Percentiles rank a stretch among this genome's conserved stretches.
phyloP scores from a whole-genome alignment of 2,888 invertebrate species.

The Trimorus sp. region DNA sequence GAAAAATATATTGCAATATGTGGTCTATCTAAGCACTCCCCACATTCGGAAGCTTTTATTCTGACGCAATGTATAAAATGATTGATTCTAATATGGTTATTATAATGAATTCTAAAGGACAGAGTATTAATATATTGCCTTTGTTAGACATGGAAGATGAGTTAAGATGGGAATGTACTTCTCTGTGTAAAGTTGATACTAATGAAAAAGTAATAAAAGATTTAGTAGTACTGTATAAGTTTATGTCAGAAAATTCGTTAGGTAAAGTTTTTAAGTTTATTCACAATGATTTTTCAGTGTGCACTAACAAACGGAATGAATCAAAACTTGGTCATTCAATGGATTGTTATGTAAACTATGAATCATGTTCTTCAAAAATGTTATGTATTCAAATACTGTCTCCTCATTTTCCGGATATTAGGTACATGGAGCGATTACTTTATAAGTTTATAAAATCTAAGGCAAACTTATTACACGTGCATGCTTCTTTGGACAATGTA shows the following conservation, averaged over 20 bases:
- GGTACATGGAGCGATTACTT: neutral
- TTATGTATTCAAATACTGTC: constrained; percentile 19
- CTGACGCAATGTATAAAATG: constrained; percentile 22
- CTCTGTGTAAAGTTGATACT: constrained; percentile 1
- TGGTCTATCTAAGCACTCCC: constrained; percentile 20
- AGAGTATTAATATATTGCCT: constrained; percentile 16
- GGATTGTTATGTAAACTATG: constrained; percentile 7
- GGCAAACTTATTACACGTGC: neutral
- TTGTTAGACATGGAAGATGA: neutral
- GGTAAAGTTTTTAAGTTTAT: neutral
- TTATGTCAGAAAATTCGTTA: neutral
- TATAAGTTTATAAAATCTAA: constrained; percentile 3
- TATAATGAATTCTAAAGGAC: constrained; percentile 6
- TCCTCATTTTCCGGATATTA: constrained; percentile 15
- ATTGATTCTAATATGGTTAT: neutral
- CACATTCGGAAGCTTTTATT: constrained; percentile 23
- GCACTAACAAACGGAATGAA: neutral
- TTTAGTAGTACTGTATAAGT: neutral
- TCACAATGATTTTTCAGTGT: neutral
- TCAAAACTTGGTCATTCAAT: constrained; percentile 11
- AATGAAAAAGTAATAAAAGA: neutral
- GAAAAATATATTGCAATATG: constrained; percentile 19
- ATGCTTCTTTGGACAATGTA: neutral
- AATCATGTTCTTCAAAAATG: constrained; percentile 1
- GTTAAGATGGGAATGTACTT: constrained; percentile 9